Conservation (phyloP, 1,140 invertebrate species). For the Popillia japonica region DNA sequence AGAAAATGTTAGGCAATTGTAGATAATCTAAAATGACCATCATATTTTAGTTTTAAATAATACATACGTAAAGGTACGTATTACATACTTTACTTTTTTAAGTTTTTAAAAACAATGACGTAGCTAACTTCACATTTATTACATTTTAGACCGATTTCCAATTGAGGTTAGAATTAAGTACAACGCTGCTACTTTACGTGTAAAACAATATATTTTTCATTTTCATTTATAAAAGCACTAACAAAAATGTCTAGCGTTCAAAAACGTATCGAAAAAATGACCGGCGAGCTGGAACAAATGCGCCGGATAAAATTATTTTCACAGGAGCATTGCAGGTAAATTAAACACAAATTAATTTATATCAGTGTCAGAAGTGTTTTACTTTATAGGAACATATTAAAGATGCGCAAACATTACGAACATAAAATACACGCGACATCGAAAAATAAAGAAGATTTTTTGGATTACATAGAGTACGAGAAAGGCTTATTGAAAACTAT, state of each 20-base stretch:
- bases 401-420: constrained; percentile 48
- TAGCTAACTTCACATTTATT: no score
- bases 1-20: no score
- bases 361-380: no score
- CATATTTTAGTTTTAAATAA: no score
- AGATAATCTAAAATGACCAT: no score
- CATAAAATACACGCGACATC: constrained; percentile 49
- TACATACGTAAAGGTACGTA: no score
- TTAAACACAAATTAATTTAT: background rate
- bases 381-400: constrained; percentile 47
- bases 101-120: no score
- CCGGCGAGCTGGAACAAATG: constrained; percentile 49
- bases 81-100: no score
- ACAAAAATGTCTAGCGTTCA: constrained; percentile 44
- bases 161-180: no score
- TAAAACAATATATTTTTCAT: background rate
- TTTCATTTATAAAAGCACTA: background rate
- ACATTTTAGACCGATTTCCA: no score
- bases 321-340: constrained; percentile 45
- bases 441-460: constrained; percentile 50
- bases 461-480: constrained; percentile 50
- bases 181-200: background rate
- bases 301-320: constrained; percentile 47
- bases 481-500: constrained; percentile 47
- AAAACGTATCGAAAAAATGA: constrained; percentile 47